phyloP scores from a whole-genome alignment of 1,140 invertebrate species.

The Calephelis virginiensis region DNA sequence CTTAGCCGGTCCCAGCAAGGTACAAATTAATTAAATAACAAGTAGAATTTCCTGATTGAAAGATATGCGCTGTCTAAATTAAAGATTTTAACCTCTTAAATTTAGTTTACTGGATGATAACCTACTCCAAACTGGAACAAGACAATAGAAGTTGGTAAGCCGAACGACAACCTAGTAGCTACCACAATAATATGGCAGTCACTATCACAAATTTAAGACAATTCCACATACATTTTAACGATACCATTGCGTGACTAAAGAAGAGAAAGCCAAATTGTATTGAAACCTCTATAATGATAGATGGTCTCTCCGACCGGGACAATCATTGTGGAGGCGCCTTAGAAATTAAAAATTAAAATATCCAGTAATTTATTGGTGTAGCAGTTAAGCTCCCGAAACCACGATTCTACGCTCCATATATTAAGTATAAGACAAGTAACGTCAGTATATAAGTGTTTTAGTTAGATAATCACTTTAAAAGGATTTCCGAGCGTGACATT shows the following conservation, averaged over 20 bases:
- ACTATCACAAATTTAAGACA: background rate
- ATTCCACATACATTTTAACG: conserved; percentile 16
- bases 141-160: too few species aligned
- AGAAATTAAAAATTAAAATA: conserved; percentile 40
- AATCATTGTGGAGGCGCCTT: conserved; percentile 34
- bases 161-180: too few species aligned
- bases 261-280: conserved; percentile 55
- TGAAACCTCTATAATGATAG: conserved; percentile 51
- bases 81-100: too few species aligned
- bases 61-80: too few species aligned
- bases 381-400: conserved; percentile 6
- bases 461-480: too few species aligned
- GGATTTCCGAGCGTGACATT: too few species aligned
- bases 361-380: conserved; percentile 4
- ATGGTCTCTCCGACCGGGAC: conserved; percentile 30
- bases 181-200: background rate
- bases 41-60: too few species aligned
- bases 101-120: too few species aligned
- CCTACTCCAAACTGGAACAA: too few species aligned
- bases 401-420: background rate
- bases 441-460: too few species aligned
- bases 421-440: background rate
- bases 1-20: too few species aligned
- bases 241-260: conserved; percentile 53
- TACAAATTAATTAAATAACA: too few species aligned